Conservation (phyloP, 2,113 vertebrate genomes). For the Pygoscelis antarcticus region DNA sequence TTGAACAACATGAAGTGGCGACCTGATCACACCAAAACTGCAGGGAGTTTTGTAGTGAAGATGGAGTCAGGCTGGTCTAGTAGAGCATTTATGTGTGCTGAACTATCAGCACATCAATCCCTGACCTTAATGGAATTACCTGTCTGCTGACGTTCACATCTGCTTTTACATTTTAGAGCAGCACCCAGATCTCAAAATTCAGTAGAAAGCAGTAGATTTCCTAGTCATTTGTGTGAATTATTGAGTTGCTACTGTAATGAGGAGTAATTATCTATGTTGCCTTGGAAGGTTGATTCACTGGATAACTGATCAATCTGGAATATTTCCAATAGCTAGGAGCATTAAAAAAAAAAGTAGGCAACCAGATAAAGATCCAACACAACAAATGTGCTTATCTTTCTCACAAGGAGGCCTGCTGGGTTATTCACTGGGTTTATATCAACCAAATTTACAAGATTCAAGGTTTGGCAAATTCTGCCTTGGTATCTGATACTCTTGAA, state of each 20-base stretch:
- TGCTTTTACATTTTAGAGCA: neutral
- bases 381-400: neutral
- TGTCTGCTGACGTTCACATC: neutral
- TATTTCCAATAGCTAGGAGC: neutral
- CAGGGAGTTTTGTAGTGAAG: neutral
- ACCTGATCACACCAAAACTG: neutral
- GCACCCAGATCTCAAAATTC: neutral
- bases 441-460: neutral
- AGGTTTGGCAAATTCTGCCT: neutral
- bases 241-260: neutral
- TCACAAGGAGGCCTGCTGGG: neutral
- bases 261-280: neutral
- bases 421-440: neutral
- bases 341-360: neutral
- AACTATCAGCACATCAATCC: neutral
- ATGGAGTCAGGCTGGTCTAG: neutral
- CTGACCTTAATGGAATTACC: neutral
- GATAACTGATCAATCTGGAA: constrained; percentile 14
- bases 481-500: neutral
- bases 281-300: neutral
- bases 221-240: neutral
- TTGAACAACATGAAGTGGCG: neutral
- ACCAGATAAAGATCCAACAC: neutral
- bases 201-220: neutral
- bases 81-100: neutral